Evolutionary conservation across 2,888 invertebrate genomes (phyloP).

Genomic region (Nudaria mundana): DNA sequence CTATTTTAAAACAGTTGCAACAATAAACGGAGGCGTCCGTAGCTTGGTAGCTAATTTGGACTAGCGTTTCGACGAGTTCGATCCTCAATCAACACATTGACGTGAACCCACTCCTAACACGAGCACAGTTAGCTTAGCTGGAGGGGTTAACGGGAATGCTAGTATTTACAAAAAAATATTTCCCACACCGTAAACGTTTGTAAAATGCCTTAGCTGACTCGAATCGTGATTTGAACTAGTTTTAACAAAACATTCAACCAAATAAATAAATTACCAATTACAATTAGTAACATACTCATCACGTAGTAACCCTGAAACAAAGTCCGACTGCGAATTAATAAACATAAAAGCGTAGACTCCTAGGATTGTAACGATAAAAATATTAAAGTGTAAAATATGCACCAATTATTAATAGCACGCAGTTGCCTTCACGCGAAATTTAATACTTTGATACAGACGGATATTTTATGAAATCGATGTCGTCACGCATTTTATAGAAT

Average conservation of each 20-base stretch:
- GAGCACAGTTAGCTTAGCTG: no score
- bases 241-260: constrained; percentile 1
- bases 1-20: no score
- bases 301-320: constrained; percentile 25
- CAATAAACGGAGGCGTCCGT: no score
- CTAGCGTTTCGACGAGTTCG: no score
- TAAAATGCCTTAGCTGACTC: no score
- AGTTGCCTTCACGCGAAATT: constrained; percentile 42
- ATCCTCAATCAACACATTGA: no score
- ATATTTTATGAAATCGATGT: constrained; percentile 23
- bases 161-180: no score
- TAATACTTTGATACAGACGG: constrained; percentile 27
- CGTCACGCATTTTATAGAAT: constrained; percentile 35
- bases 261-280: constrained; percentile 10
- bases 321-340: constrained; percentile 31
- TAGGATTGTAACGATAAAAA: constrained; percentile 34
- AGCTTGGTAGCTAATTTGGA: no score
- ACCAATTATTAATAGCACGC: constrained; percentile 57
- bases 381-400: constrained; percentile 53
- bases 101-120: no score
- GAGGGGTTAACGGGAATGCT: no score
- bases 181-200: no score
- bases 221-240: no score
- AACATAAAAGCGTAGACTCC: constrained; percentile 22
- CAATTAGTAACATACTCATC: constrained; percentile 8